Evolutionary conservation across 2,797 vertebrate genomes (phyloP).

Genomic region (Gymnodraco acuticeps): DNA sequence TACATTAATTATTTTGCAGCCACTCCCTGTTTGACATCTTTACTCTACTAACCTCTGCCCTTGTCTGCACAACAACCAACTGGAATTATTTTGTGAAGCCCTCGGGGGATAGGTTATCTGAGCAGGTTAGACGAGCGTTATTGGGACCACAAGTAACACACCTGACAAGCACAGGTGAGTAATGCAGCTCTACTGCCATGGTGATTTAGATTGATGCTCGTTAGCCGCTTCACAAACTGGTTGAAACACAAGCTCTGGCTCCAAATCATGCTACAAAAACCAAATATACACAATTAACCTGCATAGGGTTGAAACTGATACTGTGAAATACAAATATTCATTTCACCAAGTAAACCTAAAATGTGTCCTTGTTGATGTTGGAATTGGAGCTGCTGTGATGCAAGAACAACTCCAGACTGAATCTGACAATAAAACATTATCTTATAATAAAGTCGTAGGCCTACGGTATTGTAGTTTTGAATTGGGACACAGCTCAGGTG

Average conservation of each 20-base stretch:
- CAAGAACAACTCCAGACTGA: too few species aligned
- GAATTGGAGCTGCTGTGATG: too few species aligned
- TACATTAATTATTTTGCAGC: slow-evolving; percentile 10
- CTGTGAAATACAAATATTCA: background rate
- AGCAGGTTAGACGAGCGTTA: slow-evolving; percentile 20
- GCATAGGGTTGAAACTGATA: background rate
- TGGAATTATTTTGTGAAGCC: background rate
- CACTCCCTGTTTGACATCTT: slow-evolving; percentile 6
- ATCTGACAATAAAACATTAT: too few species aligned
- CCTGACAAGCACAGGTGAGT: slow-evolving; percentile 1
- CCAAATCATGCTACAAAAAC: background rate
- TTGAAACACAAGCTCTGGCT: background rate
- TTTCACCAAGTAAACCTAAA: background rate
- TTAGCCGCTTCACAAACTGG: slow-evolving; percentile 2
- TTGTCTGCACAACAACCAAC: background rate
- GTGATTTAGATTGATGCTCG: slow-evolving; percentile 10
- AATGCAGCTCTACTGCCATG: slow-evolving; percentile 11
- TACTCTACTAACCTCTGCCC: background rate
- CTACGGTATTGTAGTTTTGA: background rate
- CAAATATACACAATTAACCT: background rate
- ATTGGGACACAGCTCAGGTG: background rate
- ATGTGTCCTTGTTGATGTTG: too few species aligned
- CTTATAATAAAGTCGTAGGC: too few species aligned
- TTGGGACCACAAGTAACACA: background rate
- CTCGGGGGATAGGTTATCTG: background rate